Base-by-base conservation (phyloP, 2,113 vertebrate species). In the Podilymbus podiceps region DNA sequence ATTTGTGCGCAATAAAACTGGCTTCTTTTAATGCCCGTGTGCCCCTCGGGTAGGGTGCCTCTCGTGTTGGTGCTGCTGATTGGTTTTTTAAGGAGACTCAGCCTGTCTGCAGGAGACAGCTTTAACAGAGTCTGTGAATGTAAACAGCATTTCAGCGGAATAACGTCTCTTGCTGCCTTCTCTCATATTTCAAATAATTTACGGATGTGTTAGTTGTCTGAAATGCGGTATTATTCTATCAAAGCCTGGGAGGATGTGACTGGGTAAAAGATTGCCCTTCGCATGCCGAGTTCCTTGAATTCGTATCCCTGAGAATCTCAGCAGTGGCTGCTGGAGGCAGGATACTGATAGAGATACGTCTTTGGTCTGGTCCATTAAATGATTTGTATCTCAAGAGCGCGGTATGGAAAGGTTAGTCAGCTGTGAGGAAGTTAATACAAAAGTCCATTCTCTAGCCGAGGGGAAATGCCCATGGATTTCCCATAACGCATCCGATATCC, bases 251-350 rank as follows among this genome's bases (percentile, higher is more conserved):
- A 42, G 58, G n/a, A 24, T 42, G 76, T 10, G n/a, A 6, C 44
- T 56, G 76, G 38, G 33, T 22, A 40, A 52, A 38, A 52, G 59
- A 19, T 30, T 11, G 42, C 49, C n/a, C 67, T 46, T 69, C 49
- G 4, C 1, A 0, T 3, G 12, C 44, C 8, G 1, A 4, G 15
- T 38, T 62, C 17, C 67, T 55, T 19, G 23, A 30, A 6, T 59
- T 73, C 30, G 67, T 50, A 53, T 22, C 56, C 33, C 56, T 31
- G 28, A 19, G 15, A 35, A n/a, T 27, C 33, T 25, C 23, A 7
- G 38, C 8, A 15, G 49, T 2, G 16, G 56, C 7, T 5, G 49
- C 62, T 52, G 75, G 56, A 56, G 62, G 68, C 27, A 31, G 50
- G 40, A 15, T 12, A 8, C 30, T 4, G 69, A 21, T 11, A 22